Base-by-base conservation (phyloP, 2,113 vertebrate species). In the Chunga burmeisteri region DNA sequence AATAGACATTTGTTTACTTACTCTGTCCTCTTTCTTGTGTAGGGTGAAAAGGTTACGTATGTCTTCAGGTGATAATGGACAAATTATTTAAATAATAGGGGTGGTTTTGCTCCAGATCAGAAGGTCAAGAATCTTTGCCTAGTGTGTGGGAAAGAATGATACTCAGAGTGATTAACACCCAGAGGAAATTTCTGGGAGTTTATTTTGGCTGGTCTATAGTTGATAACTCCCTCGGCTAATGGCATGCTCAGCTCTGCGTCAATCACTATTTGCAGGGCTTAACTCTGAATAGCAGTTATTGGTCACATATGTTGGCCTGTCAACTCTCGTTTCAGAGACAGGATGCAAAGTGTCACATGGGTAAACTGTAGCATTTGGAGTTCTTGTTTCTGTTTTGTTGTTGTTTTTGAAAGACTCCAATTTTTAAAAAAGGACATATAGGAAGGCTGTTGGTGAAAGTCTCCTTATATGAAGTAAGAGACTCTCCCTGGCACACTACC, bases 81-180 rank as follows among this genome's bases (percentile, higher is more conserved):
- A 91, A 94, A 95, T 90, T 94, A 81, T 86, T 95, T 97, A 93
- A 96, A 88, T 95, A 96, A 83, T 88, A 90, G 47, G 50, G 36
- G 47, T 84, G 66, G n/a, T 22, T 87, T 86, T 87, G 10, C 81
- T 94, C 62, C 56, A 88, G 79, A 93, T 81, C 91, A 71, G n/a
- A 56, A 95, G 84, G 95, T 96, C 81, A 94, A 55, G 68, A 84
- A 75, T 88, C 81, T 94, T 92, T 92, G 46, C 73, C 62, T 82
- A 74, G 49, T 77, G 46, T 91, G 91, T 86, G 89, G 80, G 90
- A 97, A 90, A 91, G 87, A 96, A 62, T 0, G 61, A 82, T 89
- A 23, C 38, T 94, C 52, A 4, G 63, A 63, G 81, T 86, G 94
- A 97, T 96, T 96, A 96, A 96, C 92, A 88, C 84, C 68, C 86